Percentiles rank a stretch among this genome's conserved stretches.
Evolutionary conservation across 2,888 invertebrate species (phyloP).

Genomic region (Gerris lacustris): DNA sequence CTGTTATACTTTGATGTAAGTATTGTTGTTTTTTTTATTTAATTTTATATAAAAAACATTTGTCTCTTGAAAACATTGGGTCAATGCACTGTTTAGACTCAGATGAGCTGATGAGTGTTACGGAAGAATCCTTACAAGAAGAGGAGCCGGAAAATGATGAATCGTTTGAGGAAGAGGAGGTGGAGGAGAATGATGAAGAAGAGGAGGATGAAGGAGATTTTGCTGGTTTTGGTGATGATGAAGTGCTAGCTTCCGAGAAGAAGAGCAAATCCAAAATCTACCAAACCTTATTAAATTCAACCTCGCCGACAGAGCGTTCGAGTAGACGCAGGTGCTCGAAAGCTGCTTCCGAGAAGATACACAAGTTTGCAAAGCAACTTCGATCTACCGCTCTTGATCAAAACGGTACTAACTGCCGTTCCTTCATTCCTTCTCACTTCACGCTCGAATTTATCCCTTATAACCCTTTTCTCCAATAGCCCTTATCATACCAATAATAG

Average conservation of each 20-base stretch:
- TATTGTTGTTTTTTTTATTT: too few relatives aligned
- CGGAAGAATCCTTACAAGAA: too few relatives aligned
- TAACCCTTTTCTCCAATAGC: neutral
- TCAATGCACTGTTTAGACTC: too few relatives aligned
- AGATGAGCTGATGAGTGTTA: too few relatives aligned
- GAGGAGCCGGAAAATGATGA: too few relatives aligned
- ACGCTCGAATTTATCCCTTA: neutral
- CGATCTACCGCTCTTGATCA: constrained; percentile 28
- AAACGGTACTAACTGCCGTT: constrained; percentile 10
- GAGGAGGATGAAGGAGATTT: constrained; percentile 13
- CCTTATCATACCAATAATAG: neutral
- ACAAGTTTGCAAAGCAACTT: constrained; percentile 36
- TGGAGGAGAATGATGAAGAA: constrained; percentile 22
- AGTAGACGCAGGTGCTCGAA: constrained; percentile 35
- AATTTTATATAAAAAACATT: too few relatives aligned
- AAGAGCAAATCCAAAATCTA: neutral
- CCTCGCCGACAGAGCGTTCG: constrained; percentile 22
- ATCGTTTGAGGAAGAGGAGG: constrained; percentile 10
- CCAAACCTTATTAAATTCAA: neutral
- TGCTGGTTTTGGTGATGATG: neutral
- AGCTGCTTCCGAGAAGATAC: constrained; percentile 36
- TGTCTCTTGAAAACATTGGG: too few relatives aligned
- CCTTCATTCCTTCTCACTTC: constrained; percentile 4
- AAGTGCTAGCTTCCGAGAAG: neutral
- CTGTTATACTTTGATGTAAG: too few relatives aligned